Evolutionary conservation across 1,140 invertebrate species (phyloP).

Genomic region (Formica exsecta): DNA sequence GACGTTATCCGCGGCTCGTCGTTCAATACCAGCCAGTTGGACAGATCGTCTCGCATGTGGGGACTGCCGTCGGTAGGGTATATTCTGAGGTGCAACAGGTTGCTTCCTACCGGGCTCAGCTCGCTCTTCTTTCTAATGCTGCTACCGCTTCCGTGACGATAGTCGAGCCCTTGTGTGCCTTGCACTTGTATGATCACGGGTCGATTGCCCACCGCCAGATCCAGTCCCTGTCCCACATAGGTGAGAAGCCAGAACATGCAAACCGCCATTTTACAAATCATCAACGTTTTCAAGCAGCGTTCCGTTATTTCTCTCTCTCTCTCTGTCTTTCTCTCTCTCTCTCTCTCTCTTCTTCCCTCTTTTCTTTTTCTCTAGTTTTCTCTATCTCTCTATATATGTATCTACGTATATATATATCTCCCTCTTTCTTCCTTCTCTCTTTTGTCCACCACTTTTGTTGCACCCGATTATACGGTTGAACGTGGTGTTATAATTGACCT

Average conservation of each 20-base stretch:
- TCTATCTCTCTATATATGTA: conserved; percentile 45
- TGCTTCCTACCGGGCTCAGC: conserved; percentile 65
- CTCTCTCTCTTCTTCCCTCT: not conserved
- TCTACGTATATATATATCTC: conserved; percentile 36
- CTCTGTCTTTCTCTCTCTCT: not conserved
- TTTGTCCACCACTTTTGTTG: conserved; percentile 12
- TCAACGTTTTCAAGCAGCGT: conserved; percentile 14
- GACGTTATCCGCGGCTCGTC: conserved; percentile 67
- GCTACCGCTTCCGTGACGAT: conserved; percentile 63
- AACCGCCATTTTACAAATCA: conserved; percentile 78
- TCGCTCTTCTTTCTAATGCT: conserved; percentile 71
- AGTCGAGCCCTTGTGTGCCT: conserved; percentile 66
- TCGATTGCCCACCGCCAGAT: conserved; percentile 78
- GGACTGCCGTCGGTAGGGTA: conserved; percentile 63
- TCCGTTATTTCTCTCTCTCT: conserved; percentile 1
- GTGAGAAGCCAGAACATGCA: conserved; percentile 80
- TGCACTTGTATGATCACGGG: conserved; percentile 74
- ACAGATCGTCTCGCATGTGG: conserved; percentile 63
- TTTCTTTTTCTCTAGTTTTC: not conserved
- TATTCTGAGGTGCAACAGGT: conserved; percentile 73
- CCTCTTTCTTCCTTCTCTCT: conserved; percentile 12
- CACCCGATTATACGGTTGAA: conserved; percentile 40
- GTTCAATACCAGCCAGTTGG: conserved; percentile 73
- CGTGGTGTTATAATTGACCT: conserved; percentile 65
- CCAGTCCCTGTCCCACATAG: conserved; percentile 80